A percentile compares a stretch with the other conserved stretches of the same genome.
phyloP scores from a whole-genome alignment of 1,140 invertebrate species.

The Hermetia illucens region DNA sequence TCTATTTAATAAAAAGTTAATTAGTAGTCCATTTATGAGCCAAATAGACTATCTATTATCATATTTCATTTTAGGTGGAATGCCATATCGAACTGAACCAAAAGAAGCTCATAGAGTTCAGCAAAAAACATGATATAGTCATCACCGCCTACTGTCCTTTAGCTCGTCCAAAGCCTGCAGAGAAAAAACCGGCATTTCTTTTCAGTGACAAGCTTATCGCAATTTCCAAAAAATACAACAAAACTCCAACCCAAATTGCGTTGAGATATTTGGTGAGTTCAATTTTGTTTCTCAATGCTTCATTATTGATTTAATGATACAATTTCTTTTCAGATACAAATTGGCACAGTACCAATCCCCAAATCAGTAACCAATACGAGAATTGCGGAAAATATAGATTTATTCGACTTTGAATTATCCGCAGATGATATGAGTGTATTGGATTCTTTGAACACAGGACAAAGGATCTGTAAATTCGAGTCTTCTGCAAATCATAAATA shows the following conservation, averaged over 20 bases:
- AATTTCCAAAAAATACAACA: constrained; percentile 46
- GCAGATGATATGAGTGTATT: constrained; percentile 45
- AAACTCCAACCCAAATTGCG: constrained; percentile 46
- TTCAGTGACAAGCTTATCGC: constrained; percentile 41
- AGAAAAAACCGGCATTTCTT: constrained; percentile 37
- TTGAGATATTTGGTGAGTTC: constrained; percentile 41
- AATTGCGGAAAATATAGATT: constrained; percentile 54
- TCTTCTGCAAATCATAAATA: no score
- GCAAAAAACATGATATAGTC: no score
- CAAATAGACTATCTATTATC: background rate
- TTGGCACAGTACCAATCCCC: constrained; percentile 52
- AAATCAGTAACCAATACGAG: constrained; percentile 55
- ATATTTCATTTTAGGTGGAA: background rate
- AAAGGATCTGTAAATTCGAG: no score
- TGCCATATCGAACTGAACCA: no score
- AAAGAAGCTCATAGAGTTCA: no score
- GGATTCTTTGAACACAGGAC: constrained; percentile 42
- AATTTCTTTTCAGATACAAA: no score
- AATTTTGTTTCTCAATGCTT: no score
- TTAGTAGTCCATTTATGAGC: no score
- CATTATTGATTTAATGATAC: no score
- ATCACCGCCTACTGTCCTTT: no score
- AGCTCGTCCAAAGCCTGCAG: no score
- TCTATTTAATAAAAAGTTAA: no score
- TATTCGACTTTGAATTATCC: constrained; percentile 56